Base-by-base conservation (phyloP, 2,888 invertebrate species). In the Macroteleia sp. region DNA sequence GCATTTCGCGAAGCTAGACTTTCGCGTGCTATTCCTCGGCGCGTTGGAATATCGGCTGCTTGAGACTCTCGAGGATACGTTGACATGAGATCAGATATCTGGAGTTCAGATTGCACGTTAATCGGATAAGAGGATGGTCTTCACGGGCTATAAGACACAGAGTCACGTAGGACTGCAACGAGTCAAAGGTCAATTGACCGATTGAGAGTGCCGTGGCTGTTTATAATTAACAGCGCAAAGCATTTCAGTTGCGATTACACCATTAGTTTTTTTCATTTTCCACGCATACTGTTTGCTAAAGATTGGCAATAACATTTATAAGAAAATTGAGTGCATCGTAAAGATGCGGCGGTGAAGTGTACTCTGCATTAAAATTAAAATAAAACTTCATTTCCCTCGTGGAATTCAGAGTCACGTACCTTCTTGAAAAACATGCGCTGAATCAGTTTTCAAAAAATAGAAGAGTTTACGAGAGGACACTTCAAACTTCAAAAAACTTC, bases 31-130 rank as follows among this genome's bases (percentile, higher is more conserved):
- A 57, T 50, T 41, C 39, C 20, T 14, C 39, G 17, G 4, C 30
- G 36, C 25, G 48, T 54, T 56, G 10, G 69, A 71, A 61, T 70
- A 79, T 67, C 62, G 52, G 67, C 16, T 20, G 36, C 39, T 36
- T 25, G 52, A 25, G 50, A 39, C 54, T 50, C 71, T 71, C 57
- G 62, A 79, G 75, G 69, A 75, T 75, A 75, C 79, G 79, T 79
- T 79, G 79, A 79, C 79, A 71, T 17, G 46, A 67, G 75, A 75
- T 79, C 79, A 75, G 79, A 79, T 79, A 79, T 71, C 71, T 50
- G 25, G 59, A 44, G 64, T 73, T 79, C 76, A 76, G 76, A 79
- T 79, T 76, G 79, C 79, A 73, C 79, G 73, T 79, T 79, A 79
- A 79, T 79, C 79, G 73, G 79, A 79, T 79, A 79, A 79, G 52